Conservation (phyloP, 2,797 vertebrate genomes). For the Kryptopterus vitreolus region DNA sequence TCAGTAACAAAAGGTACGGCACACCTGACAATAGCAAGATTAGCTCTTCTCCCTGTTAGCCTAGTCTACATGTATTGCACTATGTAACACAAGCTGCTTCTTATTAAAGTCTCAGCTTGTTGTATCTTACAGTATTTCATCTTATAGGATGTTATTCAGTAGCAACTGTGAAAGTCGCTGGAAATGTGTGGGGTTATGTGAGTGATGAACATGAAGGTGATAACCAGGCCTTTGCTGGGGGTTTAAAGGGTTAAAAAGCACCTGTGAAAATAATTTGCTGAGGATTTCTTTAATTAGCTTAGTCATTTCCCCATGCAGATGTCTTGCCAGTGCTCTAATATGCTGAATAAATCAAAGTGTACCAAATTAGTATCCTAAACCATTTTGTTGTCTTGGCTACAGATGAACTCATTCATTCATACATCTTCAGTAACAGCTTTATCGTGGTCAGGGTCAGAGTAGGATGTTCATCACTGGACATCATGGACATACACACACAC, state of each 20-base stretch:
- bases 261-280: conserved; percentile 23
- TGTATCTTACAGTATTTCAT: background rate
- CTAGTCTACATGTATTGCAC: conserved; percentile 8
- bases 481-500: background rate
- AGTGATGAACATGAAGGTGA: background rate
- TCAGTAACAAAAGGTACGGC: conserved; percentile 52
- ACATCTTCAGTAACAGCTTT: conserved; percentile 11
- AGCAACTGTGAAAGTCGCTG: background rate
- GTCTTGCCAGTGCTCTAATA: conserved; percentile 6
- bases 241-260: conserved; percentile 19
- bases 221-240: background rate
- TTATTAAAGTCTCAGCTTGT: background rate
- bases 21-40: conserved; percentile 1
- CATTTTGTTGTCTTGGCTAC: conserved; percentile 20
- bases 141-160: background rate
- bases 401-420: background rate
- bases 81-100: background rate
- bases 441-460: background rate
- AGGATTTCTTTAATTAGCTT: conserved; percentile 36
- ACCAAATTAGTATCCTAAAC: conserved; percentile 18
- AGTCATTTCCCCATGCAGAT: conserved; percentile 29
- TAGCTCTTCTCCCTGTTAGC: background rate
- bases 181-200: background rate
- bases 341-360: conserved; percentile 1
- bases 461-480: background rate